These are phyloP conservation scores for Alligator mississippiensis DNA, from an alignment of 2,113 vertebrate genomes.

Conservation along the genomic window DNA sequence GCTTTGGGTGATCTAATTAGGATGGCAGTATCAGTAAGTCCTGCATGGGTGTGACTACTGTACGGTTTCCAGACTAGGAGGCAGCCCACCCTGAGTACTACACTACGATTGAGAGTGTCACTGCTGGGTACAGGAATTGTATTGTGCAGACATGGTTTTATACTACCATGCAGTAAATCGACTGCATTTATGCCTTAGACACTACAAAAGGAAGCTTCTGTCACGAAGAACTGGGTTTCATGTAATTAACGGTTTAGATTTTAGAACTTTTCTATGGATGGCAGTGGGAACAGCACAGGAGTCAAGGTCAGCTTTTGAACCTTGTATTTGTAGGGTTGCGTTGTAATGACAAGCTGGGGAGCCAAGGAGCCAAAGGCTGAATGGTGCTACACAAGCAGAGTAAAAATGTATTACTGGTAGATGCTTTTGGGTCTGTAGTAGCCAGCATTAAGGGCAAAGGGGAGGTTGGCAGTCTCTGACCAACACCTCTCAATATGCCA, in stretches of 20 bases:
- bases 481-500: background rate
- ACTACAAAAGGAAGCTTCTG: background rate
- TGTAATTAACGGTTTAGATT: background rate
- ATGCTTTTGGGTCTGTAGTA: background rate
- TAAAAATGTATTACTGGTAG: fast-evolving
- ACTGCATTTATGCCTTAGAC: too few species aligned
- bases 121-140: too few species aligned
- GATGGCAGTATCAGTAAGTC: too few species aligned
- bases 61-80: too few species aligned
- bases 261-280: fast-evolving
- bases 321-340: background rate
- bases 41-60: too few species aligned
- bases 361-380: background rate
- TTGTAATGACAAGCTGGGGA: background rate
- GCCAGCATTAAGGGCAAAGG: fast-evolving
- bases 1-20: too few species aligned
- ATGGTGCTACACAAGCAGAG: background rate
- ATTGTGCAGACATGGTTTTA: too few species aligned
- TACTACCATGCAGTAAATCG: background rate
- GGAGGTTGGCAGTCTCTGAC: background rate
- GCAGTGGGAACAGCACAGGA: background rate
- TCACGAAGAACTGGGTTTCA: background rate
- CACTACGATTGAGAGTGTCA: too few species aligned
- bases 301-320: background rate
- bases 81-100: too few species aligned